Evolutionary conservation across 1,140 invertebrate genomes (phyloP).

Genomic region (Drosophila elegans): DNA sequence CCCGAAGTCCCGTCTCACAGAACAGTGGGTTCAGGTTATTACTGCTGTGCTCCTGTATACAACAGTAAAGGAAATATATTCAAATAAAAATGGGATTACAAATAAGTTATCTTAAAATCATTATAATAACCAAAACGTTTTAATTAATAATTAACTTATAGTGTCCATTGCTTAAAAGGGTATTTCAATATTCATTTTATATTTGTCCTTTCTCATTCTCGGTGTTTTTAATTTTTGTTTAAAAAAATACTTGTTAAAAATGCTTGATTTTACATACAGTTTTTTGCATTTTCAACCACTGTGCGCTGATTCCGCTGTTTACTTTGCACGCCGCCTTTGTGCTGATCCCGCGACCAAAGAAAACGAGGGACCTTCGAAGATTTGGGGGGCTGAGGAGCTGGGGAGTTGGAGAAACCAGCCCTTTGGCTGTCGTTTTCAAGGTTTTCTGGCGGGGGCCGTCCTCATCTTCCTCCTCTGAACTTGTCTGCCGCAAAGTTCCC

Average conservation of each 20-base stretch:
- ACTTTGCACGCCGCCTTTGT: constrained; percentile 74
- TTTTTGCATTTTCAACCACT: constrained; percentile 3
- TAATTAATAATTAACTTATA: no score
- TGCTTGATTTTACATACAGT: background rate
- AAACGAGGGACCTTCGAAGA: constrained; percentile 1
- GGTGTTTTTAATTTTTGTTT: no score
- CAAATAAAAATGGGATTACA: no score
- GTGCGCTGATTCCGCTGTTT: constrained; percentile 57
- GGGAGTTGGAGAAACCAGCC: constrained; percentile 25
- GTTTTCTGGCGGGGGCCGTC: constrained; percentile 54
- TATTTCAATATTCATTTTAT: no score
- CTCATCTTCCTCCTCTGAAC: constrained; percentile 11
- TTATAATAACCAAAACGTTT: no score
- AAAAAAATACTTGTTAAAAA: no score
- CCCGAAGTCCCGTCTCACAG: constrained; percentile 10
- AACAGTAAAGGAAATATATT: background rate
- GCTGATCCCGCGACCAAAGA: constrained; percentile 66
- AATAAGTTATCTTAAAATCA: no score
- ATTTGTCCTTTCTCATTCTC: no score
- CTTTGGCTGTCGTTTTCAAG: constrained; percentile 58
- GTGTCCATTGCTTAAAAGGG: no score
- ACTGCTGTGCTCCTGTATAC: background rate
- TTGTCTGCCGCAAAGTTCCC: constrained; percentile 44
- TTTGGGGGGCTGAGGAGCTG: constrained; percentile 12
- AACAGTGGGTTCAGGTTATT: constrained; percentile 16